Percentiles rank a stretch among this genome's conserved stretches.
phyloP scores from a whole-genome alignment of 1,140 invertebrate genomes.

The Meloidogyne hapla region DNA sequence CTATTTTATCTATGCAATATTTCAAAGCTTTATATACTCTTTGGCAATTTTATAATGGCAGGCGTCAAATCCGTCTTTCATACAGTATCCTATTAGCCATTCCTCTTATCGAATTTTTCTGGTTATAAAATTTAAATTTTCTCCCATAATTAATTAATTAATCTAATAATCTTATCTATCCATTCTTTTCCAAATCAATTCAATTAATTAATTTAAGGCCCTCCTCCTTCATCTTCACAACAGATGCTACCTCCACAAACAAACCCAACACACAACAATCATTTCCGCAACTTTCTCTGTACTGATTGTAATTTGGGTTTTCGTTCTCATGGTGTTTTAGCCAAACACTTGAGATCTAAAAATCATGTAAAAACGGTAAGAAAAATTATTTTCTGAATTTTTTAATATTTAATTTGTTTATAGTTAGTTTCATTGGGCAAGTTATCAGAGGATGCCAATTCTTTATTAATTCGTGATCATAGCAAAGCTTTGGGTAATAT shows the following conservation, averaged over 20 bases:
- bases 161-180: background rate
- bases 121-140: too few species aligned
- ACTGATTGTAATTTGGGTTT: constrained; percentile 91
- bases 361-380: constrained; percentile 83
- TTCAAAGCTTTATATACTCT: too few species aligned
- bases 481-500: constrained; percentile 47
- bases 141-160: too few species aligned
- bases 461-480: constrained; percentile 81
- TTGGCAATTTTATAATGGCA: too few species aligned
- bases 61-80: too few species aligned
- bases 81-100: too few species aligned
- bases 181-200: background rate
- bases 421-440: constrained; percentile 84
- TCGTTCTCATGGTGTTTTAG: constrained; percentile 88
- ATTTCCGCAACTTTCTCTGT: constrained; percentile 68
- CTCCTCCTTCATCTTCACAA: constrained; percentile 5
- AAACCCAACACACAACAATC: constrained; percentile 10
- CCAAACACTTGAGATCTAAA: constrained; percentile 91
- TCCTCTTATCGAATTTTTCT: too few species aligned
- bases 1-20: too few species aligned
- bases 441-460: constrained; percentile 85
- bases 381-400: background rate
- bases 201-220: background rate
- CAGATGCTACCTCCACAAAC: constrained; percentile 8
- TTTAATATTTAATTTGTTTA: background rate